phyloP scores from a whole-genome alignment of 2,797 vertebrate species.

The Acanthurus tractus region DNA sequence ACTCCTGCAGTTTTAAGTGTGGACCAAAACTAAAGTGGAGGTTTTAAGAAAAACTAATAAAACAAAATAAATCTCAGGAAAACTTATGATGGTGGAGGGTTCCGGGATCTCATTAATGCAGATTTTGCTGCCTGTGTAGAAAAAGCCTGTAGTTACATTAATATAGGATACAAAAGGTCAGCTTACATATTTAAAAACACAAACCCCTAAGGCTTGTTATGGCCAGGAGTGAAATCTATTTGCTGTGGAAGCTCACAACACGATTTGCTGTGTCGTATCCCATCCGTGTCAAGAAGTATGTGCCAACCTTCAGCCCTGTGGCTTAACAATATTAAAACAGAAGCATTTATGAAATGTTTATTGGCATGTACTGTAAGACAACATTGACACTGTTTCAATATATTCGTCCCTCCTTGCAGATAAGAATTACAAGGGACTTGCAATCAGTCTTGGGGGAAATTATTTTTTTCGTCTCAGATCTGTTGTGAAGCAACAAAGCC shows the following conservation, averaged over 20 bases:
- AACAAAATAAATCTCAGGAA: conserved; percentile 42
- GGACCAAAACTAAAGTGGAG: conserved; percentile 16
- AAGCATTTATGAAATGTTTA: conserved; percentile 42
- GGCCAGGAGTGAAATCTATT: conserved; percentile 66
- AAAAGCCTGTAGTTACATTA: conserved; percentile 82
- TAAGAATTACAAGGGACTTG: conserved; percentile 50
- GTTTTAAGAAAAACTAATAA: conserved; percentile 8
- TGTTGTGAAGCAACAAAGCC: conserved; percentile 52
- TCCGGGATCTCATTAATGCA: conserved; percentile 80
- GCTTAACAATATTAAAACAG: conserved; percentile 52
- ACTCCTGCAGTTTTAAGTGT: conserved; percentile 6
- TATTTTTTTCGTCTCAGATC: conserved; percentile 39
- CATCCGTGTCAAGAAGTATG: conserved; percentile 38
- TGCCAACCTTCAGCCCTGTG: conserved; percentile 29
- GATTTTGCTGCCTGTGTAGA: conserved; percentile 72
- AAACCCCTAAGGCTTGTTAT: conserved; percentile 68
- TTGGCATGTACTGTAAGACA: conserved; percentile 36
- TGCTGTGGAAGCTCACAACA: conserved; percentile 36
- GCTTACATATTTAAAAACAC: conserved; percentile 79
- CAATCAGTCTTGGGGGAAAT: conserved; percentile 54
- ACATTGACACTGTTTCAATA: conserved; percentile 48
- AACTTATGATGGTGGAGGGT: conserved; percentile 49
- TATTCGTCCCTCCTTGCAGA: conserved; percentile 53
- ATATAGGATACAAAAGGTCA: conserved; percentile 82
- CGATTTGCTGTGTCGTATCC: conserved; percentile 41